Evolutionary conservation across 2,113 vertebrate genomes (phyloP).

Genomic region (Nanorana parkeri): DNA sequence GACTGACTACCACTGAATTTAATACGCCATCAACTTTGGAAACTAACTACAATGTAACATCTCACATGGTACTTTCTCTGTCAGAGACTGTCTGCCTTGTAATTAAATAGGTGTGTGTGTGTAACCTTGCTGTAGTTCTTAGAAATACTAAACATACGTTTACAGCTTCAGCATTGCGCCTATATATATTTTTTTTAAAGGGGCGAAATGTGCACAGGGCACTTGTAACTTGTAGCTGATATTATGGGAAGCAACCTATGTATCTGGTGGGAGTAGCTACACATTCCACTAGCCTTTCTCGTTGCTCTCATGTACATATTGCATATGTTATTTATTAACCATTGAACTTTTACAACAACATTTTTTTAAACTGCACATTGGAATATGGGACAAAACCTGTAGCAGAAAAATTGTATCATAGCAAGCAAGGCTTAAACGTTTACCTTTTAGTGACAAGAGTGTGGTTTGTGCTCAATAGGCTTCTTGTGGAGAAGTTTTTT

Average conservation of each 20-base stretch:
- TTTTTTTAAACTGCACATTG: conserved; percentile 16
- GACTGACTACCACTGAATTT: background rate
- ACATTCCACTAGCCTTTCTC: conserved; percentile 61
- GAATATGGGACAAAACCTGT: background rate
- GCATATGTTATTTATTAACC: conserved; percentile 79
- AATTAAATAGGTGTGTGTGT: conserved; percentile 20
- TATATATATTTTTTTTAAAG: background rate
- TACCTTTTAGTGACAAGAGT: too few relatives aligned
- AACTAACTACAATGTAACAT: conserved; percentile 4
- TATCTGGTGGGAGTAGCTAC: conserved; percentile 48
- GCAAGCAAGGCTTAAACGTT: too few relatives aligned
- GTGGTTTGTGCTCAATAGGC: too few relatives aligned
- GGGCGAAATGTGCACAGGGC: background rate
- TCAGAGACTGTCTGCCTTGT: conserved; percentile 26
- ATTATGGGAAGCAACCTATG: background rate
- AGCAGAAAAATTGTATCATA: too few relatives aligned
- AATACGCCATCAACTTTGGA: background rate
- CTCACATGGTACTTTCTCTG: conserved; percentile 15
- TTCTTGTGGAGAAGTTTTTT: too few relatives aligned
- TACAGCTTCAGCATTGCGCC: conserved; percentile 2
- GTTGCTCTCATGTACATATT: conserved; percentile 71
- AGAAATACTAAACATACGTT: conserved; percentile 14
- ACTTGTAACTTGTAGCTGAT: conserved; percentile 16
- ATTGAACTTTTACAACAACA: conserved; percentile 63
- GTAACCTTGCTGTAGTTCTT: conserved; percentile 12